A percentile compares a stretch with the other conserved stretches of the same genome.
phyloP scores from a whole-genome alignment of 1,140 invertebrate species.

The Pachyrhynchus sulphureomaculatus region DNA sequence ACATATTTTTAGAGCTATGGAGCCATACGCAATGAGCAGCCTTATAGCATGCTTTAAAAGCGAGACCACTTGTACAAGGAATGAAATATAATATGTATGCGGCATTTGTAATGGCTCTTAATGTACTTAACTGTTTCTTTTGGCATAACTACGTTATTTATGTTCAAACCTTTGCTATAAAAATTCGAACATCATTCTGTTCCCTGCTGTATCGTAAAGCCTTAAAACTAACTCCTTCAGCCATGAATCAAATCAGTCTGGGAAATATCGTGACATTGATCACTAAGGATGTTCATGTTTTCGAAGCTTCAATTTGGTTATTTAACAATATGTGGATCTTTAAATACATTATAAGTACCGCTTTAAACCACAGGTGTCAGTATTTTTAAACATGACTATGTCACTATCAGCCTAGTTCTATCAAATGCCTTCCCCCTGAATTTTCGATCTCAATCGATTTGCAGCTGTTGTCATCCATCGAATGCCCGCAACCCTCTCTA shows the following conservation, averaged over 20 bases:
- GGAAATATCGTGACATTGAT: constrained; percentile 84
- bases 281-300: constrained; percentile 81
- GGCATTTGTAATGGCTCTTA: constrained; percentile 2
- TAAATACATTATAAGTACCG: too few species aligned
- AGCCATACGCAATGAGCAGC: constrained; percentile 32
- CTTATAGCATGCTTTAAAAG: constrained; percentile 48
- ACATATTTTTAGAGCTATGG: constrained; percentile 29
- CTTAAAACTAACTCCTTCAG: constrained; percentile 67
- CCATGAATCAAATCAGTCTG: constrained; percentile 75
- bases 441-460: too few species aligned
- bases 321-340: constrained; percentile 78
- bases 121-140: constrained; percentile 16
- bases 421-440: too few species aligned
- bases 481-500: too few species aligned
- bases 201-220: constrained; percentile 82
- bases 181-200: constrained; percentile 74
- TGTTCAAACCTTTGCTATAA: constrained; percentile 71
- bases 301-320: constrained; percentile 68
- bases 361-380: too few species aligned
- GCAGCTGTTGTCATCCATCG: too few species aligned
- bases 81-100: constrained; percentile 29
- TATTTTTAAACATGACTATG: too few species aligned
- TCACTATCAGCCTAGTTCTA: too few species aligned
- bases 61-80: constrained; percentile 36
- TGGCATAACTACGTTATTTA: constrained; percentile 76